These are phyloP conservation scores for Eupsilia transversa DNA, from an alignment of 2,888 invertebrate genomes.

Conservation along the genomic window DNA sequence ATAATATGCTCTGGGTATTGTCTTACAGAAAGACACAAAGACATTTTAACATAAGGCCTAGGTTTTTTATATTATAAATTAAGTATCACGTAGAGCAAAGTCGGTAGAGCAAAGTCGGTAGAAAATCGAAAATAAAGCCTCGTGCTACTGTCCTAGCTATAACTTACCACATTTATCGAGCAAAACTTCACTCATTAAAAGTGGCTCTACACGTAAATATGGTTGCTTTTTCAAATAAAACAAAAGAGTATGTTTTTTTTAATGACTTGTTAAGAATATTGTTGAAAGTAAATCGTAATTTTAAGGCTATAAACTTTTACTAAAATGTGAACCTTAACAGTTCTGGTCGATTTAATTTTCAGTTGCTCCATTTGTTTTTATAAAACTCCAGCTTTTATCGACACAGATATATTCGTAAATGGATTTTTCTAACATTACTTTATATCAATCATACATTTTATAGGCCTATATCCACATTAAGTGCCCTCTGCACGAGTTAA, in stretches of 20 bases:
- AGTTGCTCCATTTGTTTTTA: conserved; percentile 12
- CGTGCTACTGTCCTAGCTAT: neutral
- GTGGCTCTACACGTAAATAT: neutral
- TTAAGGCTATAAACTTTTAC: conserved; percentile 15
- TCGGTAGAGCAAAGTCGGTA: too few relatives aligned
- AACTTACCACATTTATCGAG: conserved; percentile 30
- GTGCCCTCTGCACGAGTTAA: conserved; percentile 64
- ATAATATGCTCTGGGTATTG: too few relatives aligned
- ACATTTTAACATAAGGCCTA: neutral
- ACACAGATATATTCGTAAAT: conserved; percentile 13
- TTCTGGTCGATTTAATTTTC: conserved; percentile 30
- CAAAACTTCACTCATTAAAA: conserved; percentile 2
- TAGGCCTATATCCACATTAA: conserved; percentile 46
- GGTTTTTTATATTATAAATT: neutral
- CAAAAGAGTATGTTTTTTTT: neutral
- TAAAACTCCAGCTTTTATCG: conserved; percentile 3
- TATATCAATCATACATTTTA: conserved; percentile 46
- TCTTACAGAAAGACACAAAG: too few relatives aligned
- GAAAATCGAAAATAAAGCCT: too few relatives aligned
- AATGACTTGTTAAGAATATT: neutral
- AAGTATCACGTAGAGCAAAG: neutral
- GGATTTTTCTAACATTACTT: conserved; percentile 37
- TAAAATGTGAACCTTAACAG: conserved; percentile 40
- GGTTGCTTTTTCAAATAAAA: neutral
- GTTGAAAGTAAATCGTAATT: conserved; percentile 2